Evolutionary conservation across 2,113 vertebrate species (phyloP), one percentile per base, ranked within the genome.

Genomic region (Pelvicachromis taeniatus): DNA sequence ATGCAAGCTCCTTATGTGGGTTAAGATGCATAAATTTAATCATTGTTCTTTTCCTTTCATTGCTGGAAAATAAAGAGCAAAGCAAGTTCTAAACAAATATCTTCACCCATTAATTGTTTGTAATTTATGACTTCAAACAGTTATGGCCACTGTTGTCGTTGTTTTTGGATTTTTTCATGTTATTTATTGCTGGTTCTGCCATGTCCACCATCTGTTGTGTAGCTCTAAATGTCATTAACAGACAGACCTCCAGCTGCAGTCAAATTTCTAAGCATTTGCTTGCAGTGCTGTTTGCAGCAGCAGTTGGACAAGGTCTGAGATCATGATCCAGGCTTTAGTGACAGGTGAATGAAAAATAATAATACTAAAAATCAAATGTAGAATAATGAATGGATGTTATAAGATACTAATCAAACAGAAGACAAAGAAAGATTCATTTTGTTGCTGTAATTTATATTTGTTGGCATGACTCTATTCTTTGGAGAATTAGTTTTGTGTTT

Each of bases 171-270:
- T 85, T 86, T 80, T 56, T 63, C 55, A 59, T 63, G 40, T 63
- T 77, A 73, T 73, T 81, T 61, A 82, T 78, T 5, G 40, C 42
- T 26, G 56, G 3, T 81, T 78, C 52, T 61, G 85, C 80, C 59
- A 65, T 77, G 50, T 59, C 77, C 63, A 53, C 87, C 92, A 90
- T 91, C 88, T 91, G 86, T 33, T 80, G 63, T n/a, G 38, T 52
- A 73, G 63, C 85, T 89, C 63, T 77, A 79, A 89, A 88, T 78
- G 80, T 78, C 80, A 89, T 85, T 86, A 88, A 83, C 89, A 81
- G 59, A 79, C 56, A 78, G 65, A 89, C 77, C 79, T 88, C 45
- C 38, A 81, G 78, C 86, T 68, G 35, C 50, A 77, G 65, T 65
- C 42, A 50, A 61, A 86, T 50, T 82, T 84, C 81, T 38, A 50